These are phyloP conservation scores for Pterois miles DNA, from an alignment of 2,797 vertebrate genomes.

Conservation along the genomic window DNA sequence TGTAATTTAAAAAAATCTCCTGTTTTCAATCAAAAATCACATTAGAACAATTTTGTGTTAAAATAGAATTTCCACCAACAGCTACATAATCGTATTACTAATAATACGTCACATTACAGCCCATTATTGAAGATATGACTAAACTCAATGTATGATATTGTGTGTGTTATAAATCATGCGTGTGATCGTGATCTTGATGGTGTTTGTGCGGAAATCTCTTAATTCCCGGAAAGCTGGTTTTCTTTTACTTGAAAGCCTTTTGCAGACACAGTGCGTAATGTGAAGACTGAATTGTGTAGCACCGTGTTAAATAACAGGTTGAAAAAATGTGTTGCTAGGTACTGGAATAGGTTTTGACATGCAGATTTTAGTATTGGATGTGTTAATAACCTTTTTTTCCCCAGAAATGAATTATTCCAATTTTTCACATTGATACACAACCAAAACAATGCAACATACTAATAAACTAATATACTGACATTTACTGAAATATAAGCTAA, in stretches of 20 bases:
- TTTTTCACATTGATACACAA: neutral
- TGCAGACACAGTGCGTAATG: neutral
- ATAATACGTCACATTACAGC: neutral
- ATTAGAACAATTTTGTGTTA: neutral
- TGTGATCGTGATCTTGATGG: too few relatives aligned
- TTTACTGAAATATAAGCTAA: neutral
- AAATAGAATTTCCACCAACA: neutral
- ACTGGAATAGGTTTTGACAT: constrained; percentile 2
- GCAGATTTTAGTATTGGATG: neutral
- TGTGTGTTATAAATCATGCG: neutral
- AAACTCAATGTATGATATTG: neutral
- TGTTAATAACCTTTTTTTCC: neutral
- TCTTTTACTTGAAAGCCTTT: constrained; percentile 13
- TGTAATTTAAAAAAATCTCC: neutral
- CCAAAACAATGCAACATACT: neutral
- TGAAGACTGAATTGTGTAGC: neutral
- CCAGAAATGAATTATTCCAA: neutral
- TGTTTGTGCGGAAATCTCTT: constrained; percentile 4
- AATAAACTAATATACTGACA: neutral
- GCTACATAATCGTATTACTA: neutral
- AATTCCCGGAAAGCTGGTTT: constrained; percentile 35
- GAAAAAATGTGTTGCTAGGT: neutral
- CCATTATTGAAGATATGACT: neutral
- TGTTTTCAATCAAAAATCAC: neutral
- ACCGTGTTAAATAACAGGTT: neutral